Percentiles rank a stretch among this genome's conserved stretches.
Conservation (phyloP, 2,888 invertebrate species). For the Scaptodrosophila latifasciaeformis region DNA sequence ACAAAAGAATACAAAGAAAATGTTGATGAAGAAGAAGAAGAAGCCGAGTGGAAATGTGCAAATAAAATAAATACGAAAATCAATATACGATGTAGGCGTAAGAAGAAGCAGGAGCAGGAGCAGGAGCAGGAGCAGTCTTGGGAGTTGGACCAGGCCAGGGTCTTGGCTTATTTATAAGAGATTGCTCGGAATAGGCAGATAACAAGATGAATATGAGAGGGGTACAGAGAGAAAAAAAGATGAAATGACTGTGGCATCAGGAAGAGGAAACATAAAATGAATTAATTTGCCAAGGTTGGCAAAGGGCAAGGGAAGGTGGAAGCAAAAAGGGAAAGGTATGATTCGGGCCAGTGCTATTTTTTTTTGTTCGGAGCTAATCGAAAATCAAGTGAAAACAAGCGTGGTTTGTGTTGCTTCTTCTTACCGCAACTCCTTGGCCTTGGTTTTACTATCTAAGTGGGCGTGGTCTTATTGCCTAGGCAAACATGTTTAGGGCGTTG, state of each 20-base stretch:
- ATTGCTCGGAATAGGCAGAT: too few relatives aligned
- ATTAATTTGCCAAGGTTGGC: conserved; percentile 54
- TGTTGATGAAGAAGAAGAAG: background rate
- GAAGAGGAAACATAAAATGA: conserved; percentile 64
- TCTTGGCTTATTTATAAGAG: conserved; percentile 39
- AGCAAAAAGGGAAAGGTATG: background rate
- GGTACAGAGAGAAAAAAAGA: background rate
- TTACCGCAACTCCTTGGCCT: too few relatives aligned
- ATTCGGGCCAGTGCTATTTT: conserved; percentile 1
- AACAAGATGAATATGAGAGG: too few relatives aligned
- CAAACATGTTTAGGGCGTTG: conserved; percentile 57
- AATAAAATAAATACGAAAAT: conserved; percentile 63
- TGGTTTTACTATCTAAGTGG: conserved; percentile 22
- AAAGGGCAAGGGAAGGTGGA: conserved; percentile 17
- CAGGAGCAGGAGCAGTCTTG: conserved; percentile 6
- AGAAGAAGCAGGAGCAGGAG: conserved; percentile 41
- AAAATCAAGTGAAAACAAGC: conserved; percentile 62
- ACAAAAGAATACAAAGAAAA: conserved; percentile 19
- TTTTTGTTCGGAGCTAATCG: conserved; percentile 44
- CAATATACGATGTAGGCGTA: conserved; percentile 65
- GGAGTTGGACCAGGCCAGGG: too few relatives aligned
- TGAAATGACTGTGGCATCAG: conserved; percentile 13
- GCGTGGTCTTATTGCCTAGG: background rate
- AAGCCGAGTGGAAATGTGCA: conserved; percentile 23
- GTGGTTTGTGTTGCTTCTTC: conserved; percentile 2